Evolutionary conservation across 2,888 invertebrate genomes (phyloP).

Genomic region (Cryptus armator): DNA sequence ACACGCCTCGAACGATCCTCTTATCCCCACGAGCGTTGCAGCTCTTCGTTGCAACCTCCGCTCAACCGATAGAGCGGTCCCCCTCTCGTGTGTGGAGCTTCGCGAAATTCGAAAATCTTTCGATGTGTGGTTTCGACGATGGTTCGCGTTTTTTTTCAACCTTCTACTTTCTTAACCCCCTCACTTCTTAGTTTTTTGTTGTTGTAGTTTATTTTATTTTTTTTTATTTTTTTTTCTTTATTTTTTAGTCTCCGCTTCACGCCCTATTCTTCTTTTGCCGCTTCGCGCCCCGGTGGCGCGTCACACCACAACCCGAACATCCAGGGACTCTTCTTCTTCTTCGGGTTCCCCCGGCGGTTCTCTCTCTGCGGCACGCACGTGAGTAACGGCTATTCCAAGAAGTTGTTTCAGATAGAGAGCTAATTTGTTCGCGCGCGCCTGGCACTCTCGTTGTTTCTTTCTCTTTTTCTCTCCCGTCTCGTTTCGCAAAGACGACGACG

Average conservation of each 20-base stretch:
- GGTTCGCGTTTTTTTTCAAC: slow-evolving; percentile 65
- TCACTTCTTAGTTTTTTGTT: slow-evolving; percentile 41
- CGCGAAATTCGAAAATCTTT: slow-evolving; percentile 79
- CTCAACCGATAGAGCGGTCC: slow-evolving; percentile 48
- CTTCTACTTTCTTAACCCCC: slow-evolving; percentile 69
- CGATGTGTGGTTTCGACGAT: slow-evolving; percentile 50
- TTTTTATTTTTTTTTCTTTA: slow-evolving; percentile 13
- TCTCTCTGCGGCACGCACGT: slow-evolving; percentile 72
- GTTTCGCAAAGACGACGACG: slow-evolving; percentile 13
- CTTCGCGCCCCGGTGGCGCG: slow-evolving; percentile 56
- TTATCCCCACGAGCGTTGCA: slow-evolving; percentile 74
- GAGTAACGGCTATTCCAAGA: slow-evolving; percentile 84
- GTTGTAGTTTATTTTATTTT: neutral
- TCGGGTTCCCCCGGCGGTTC: slow-evolving; percentile 49
- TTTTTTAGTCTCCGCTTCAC: slow-evolving; percentile 54
- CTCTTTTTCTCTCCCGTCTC: slow-evolving; percentile 19
- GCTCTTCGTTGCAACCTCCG: neutral
- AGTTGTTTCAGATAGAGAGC: slow-evolving; percentile 84
- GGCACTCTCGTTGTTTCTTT: slow-evolving; percentile 63
- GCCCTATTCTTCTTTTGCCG: slow-evolving; percentile 45
- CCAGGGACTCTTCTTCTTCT: slow-evolving; percentile 43
- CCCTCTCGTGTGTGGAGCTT: slow-evolving; percentile 60
- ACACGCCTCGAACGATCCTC: slow-evolving; percentile 81
- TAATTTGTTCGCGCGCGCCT: slow-evolving; percentile 83
- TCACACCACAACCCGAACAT: slow-evolving; percentile 39